phyloP scores from a whole-genome alignment of 1,140 invertebrate genomes.

The Micrasema longulum region DNA sequence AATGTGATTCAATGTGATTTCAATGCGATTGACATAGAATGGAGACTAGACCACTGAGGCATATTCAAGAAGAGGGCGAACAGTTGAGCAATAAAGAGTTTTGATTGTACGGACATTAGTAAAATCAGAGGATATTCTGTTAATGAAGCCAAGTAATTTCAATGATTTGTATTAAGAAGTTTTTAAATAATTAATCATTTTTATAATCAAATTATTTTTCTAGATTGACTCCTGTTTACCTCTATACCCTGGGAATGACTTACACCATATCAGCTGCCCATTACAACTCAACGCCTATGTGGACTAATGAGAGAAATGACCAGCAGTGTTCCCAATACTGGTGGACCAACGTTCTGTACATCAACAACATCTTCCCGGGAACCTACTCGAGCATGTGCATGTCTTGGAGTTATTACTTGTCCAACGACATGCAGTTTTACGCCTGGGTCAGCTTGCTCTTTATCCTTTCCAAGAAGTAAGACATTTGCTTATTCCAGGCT shows the following conservation, averaged over 20 bases:
- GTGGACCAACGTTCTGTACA: slow-evolving; percentile 76
- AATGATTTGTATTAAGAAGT: no score
- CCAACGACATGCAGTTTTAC: slow-evolving; percentile 86
- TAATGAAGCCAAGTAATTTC: no score
- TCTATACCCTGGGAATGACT: slow-evolving; percentile 66
- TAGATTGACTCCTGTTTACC: slow-evolving; percentile 69
- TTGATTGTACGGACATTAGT: no score
- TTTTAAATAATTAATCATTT: no score
- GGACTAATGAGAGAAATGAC: slow-evolving; percentile 66
- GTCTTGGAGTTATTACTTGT: slow-evolving; percentile 86
- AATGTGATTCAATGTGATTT: no score
- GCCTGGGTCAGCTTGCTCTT: slow-evolving; percentile 66
- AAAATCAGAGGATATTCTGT: no score
- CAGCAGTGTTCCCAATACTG: slow-evolving; percentile 70
- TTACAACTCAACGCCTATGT: slow-evolving; percentile 65
- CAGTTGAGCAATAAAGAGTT: no score
- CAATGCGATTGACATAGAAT: no score
- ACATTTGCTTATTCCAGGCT: not conserved
- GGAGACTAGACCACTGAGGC: no score
- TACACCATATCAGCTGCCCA: slow-evolving; percentile 67
- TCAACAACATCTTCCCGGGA: slow-evolving; percentile 72
- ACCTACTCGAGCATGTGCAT: slow-evolving; percentile 71
- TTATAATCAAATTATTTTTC: no score
- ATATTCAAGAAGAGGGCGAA: no score
- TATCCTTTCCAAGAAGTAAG: slow-evolving; percentile 26